Base-by-base conservation (phyloP, 2,797 vertebrate species). In the Galaxias olidus region DNA sequence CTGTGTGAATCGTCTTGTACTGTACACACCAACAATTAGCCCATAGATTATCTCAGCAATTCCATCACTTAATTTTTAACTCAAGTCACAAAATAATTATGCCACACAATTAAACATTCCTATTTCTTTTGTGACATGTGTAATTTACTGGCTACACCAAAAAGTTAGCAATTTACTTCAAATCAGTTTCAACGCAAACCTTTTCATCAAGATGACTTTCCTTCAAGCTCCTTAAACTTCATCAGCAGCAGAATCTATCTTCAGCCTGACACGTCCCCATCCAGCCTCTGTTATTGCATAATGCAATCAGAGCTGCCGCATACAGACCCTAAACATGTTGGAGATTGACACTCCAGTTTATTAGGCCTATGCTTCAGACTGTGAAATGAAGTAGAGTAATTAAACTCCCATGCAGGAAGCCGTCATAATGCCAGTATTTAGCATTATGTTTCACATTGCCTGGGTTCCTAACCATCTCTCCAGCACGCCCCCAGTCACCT, bases 271-370 rank as follows among this genome's bases (percentile, higher is more conserved):
- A 46, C 76, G 76, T 81, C 83, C 66, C 73, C 69, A 73, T 82
- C 71, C 65, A 75, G 66, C 20, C 71, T 64, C 72, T 55, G 57
- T 66, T 57, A 83, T 79, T 83, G 84, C 86, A 86, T 87, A 84
- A 84, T 73, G 75, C 72, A 78, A 86, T 86, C 78, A 77, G 77
- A 86, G 82, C 71, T 67, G 66, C 64, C 9, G 69, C 67, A 51
- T 83, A 74, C 74, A 50, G 8, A 65, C 57, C 54, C 66, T 74
- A 85, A 85, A 90, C 81, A 79, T 85, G 84, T 85, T 83, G 81
- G 67, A 78, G 86, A 85, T 79, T 83, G 85, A 87, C 78, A 82
- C 80, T 86, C 42, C 52, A 76, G 75, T 88, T 86, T 88, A 88
- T 88, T 82, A 81, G 82, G 69, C 68, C 61, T 64, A 48, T 70